phyloP scores from a whole-genome alignment of 2,797 vertebrate species.

The Lepilemur septentrionalis region DNA sequence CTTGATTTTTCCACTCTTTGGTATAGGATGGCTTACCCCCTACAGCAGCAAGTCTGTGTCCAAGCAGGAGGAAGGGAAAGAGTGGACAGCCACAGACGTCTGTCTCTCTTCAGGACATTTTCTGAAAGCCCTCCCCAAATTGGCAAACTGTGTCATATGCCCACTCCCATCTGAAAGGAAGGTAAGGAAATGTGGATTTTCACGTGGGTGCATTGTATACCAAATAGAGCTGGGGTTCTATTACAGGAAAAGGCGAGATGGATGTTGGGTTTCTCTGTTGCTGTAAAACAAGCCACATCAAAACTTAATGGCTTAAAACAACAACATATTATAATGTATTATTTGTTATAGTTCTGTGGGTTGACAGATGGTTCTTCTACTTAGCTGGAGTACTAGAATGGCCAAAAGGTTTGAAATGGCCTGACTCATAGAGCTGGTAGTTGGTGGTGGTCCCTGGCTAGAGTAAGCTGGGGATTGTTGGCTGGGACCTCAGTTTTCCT shows the following conservation, averaged over 20 bases:
- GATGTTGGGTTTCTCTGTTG: not conserved
- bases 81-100: not conserved
- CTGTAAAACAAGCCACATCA: not conserved
- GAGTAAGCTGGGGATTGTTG: not conserved
- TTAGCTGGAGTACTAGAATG: not conserved
- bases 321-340: not conserved
- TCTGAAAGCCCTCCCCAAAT: not conserved
- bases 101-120: not conserved
- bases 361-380: not conserved
- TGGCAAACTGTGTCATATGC: not conserved
- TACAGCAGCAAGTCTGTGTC: not conserved
- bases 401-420: not conserved
- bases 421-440: not conserved
- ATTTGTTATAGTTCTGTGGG: not conserved
- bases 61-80: not conserved
- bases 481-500: not conserved
- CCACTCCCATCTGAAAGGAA: not conserved
- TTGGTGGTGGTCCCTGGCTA: not conserved
- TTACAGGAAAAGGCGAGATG: not conserved
- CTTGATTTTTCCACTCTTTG: not conserved
- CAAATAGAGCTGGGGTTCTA: not conserved
- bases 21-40: not conserved
- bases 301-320: not conserved
- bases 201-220: not conserved
- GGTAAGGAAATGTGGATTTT: not conserved